Evolutionary conservation across 2,113 vertebrate genomes (phyloP), one percentile per base, ranked within the genome.

Genomic region (Piaya cayana): DNA sequence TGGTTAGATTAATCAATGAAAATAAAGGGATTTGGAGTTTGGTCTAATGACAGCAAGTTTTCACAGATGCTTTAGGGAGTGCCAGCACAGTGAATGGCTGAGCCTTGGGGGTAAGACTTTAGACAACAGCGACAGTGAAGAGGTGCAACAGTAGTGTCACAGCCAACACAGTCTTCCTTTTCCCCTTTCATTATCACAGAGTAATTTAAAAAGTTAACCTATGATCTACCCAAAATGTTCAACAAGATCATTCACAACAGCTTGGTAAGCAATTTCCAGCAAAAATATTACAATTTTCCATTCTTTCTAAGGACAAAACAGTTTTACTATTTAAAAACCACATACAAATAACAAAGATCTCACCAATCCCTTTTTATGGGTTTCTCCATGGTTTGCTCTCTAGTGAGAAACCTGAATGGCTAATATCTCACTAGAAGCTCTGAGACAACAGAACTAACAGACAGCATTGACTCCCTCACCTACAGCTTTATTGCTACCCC

Each of bases 351-450:
- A 62, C 1, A 8, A 77, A 79, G 60, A 64, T 13, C 4, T 27
- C 76, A 32, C 60, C 52, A 75, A 58, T 26, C 22, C 37, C 17
- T 71, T 95, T 83, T 90, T 43, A 64, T 29, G 64, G 69, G 74
- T 86, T 93, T 93, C 68, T 91, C 53, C 43, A 19, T 67, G 39
- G 37, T 68, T 88, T 86, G 26, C 64, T 90, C 55, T 92, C 67
- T 70, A 83, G 59, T 86, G 82, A 86, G 78, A 89, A 78, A 37
- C 37, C 36, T 32, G 59, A 77, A 50, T 93, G 82, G 92, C 59
- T 95, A 39, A 81, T 86, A 86, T 86, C 45, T 90, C 64, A 60
- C 37, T 59, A 43, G 62, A 71, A 80, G 56, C 85, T 90, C 79
- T 80, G 90, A 92, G 76, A 68, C 52, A 88, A 70, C 82, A 86